phyloP scores from a whole-genome alignment of 2,888 invertebrate genomes.

The Horisme vitalbata region DNA sequence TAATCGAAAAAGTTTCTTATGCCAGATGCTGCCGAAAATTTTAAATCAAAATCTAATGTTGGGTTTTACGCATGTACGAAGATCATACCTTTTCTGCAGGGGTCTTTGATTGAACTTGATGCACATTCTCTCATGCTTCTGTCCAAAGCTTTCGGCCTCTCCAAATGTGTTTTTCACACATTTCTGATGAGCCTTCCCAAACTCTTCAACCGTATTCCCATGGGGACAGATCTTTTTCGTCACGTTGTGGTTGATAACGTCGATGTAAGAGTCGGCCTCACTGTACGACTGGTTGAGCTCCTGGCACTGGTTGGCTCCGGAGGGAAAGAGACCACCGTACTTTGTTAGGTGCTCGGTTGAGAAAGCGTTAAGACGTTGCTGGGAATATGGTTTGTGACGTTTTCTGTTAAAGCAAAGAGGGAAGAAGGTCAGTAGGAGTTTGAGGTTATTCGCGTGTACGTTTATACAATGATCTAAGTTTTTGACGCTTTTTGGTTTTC shows the following conservation, averaged over 20 bases:
- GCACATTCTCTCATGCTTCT: constrained; percentile 78
- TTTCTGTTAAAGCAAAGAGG: constrained; percentile 75
- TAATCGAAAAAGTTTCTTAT: constrained; percentile 1
- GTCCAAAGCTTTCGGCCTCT: constrained; percentile 56
- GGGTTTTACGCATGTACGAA: too few relatives aligned
- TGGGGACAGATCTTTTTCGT: constrained; percentile 72
- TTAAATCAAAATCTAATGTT: too few relatives aligned
- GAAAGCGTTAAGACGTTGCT: constrained; percentile 80
- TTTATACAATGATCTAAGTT: constrained; percentile 22
- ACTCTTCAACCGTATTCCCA: constrained; percentile 75
- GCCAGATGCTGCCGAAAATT: not conserved
- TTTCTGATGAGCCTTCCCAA: constrained; percentile 78
- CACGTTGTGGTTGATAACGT: constrained; percentile 65
- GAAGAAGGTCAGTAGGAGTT: constrained; percentile 53
- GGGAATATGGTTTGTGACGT: constrained; percentile 79
- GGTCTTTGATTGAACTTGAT: constrained; percentile 79
- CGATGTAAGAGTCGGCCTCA: constrained; percentile 75
- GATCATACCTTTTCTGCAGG: constrained; percentile 71
- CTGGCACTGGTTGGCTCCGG: constrained; percentile 75
- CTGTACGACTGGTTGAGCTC: constrained; percentile 77
- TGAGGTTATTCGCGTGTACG: constrained; percentile 35
- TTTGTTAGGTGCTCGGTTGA: constrained; percentile 79
- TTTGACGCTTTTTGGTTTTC: constrained; percentile 24
- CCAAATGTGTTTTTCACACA: constrained; percentile 71
- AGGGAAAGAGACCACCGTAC: constrained; percentile 76